A percentile compares a stretch with the other conserved stretches of the same genome.
These are phyloP conservation scores for Python bivittatus DNA, from an alignment of 2,113 vertebrate species.

Conservation along the genomic window DNA sequence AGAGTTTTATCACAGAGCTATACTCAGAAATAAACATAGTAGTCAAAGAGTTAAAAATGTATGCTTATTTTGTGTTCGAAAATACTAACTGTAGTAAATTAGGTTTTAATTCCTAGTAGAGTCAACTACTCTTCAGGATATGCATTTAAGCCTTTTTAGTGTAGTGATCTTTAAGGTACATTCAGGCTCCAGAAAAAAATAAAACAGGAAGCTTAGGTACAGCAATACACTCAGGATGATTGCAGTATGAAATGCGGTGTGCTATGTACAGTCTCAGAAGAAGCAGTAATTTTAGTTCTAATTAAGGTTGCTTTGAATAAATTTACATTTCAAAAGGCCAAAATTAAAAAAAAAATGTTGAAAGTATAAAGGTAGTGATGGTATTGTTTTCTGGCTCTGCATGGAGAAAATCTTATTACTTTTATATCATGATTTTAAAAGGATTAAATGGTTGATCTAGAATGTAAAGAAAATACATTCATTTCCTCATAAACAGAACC, in stretches of 20 bases:
- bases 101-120: not conserved
- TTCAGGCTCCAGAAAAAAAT: not conserved
- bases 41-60: not conserved
- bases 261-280: conserved; percentile 24
- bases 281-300: not conserved
- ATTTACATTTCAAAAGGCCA: conserved; percentile 9
- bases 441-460: not conserved
- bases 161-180: not conserved
- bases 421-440: not conserved
- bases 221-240: not conserved
- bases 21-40: not conserved
- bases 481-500: not conserved
- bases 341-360: rapidly evolving
- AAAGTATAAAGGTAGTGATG: not conserved
- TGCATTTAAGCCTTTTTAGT: not conserved
- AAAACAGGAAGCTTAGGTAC: not conserved
- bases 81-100: not conserved
- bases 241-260: not conserved
- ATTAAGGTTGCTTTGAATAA: conserved; percentile 10
- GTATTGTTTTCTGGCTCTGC: not conserved
- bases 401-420: no score
- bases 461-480: not conserved
- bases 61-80: not conserved
- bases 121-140: not conserved
- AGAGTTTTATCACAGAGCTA: not conserved